Evolutionary conservation across 2,888 invertebrate genomes (phyloP).

Genomic region (Pammene aurita): DNA sequence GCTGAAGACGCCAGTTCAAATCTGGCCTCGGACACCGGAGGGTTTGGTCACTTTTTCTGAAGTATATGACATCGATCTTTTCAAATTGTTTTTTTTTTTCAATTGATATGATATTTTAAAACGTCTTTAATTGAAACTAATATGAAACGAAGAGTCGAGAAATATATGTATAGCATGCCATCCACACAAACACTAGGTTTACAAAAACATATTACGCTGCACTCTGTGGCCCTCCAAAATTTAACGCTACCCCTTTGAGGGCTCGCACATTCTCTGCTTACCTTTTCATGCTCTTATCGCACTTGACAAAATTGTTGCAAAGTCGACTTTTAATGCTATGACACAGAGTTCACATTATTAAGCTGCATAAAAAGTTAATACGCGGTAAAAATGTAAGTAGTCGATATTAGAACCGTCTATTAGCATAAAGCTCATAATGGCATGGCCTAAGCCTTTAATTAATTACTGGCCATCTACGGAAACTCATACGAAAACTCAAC

Average conservation of each 20-base stretch:
- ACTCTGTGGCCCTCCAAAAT: constrained; percentile 31
- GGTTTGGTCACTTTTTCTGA: too few relatives aligned
- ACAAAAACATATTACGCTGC: constrained; percentile 25
- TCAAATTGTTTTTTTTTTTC: too few relatives aligned
- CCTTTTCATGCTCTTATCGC: constrained; percentile 1
- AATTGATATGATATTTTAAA: too few relatives aligned
- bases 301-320: neutral
- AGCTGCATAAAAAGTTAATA: neutral
- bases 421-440: constrained; percentile 79
- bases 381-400: constrained; percentile 1
- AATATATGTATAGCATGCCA: neutral
- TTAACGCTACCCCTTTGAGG: constrained; percentile 64
- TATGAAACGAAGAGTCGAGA: too few relatives aligned
- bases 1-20: too few relatives aligned
- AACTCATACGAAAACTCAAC: constrained; percentile 57
- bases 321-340: neutral
- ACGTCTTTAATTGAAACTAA: too few relatives aligned
- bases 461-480: constrained; percentile 71
- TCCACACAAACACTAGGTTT: neutral
- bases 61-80: too few relatives aligned
- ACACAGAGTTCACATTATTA: neutral
- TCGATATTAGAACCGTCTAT: constrained; percentile 70
- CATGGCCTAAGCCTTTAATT: constrained; percentile 77
- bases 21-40: too few relatives aligned
- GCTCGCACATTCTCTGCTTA: constrained; percentile 49